Evolutionary conservation across 2,797 vertebrate genomes (phyloP).

Genomic region (Syngnathus acus): DNA sequence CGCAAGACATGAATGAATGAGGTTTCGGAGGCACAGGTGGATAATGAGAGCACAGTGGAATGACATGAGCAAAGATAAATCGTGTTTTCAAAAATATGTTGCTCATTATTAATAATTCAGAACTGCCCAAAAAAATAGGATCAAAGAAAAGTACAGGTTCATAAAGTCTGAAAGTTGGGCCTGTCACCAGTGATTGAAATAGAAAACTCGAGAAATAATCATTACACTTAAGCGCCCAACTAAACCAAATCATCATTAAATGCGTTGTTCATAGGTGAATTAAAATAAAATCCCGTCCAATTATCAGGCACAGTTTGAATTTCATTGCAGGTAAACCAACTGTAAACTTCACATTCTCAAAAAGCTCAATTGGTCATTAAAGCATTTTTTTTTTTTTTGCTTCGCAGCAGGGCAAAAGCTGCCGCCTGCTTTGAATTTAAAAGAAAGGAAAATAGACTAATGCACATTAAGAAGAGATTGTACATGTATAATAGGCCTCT

Average conservation of each 20-base stretch:
- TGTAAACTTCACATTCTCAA: neutral
- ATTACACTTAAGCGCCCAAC: neutral
- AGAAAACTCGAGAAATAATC: too few species aligned
- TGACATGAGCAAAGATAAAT: neutral
- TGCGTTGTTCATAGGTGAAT: neutral
- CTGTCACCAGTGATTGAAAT: neutral
- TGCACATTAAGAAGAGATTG: neutral
- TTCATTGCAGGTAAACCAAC: neutral
- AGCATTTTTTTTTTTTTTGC: neutral
- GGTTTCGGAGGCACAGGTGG: neutral
- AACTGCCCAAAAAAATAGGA: neutral
- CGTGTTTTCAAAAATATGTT: neutral
- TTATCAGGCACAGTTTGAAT: neutral
- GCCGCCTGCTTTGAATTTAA: neutral
- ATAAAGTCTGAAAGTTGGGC: neutral
- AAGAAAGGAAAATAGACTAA: neutral
- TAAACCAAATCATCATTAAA: neutral
- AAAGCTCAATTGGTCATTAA: neutral
- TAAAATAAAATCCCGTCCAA: neutral
- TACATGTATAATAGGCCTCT: neutral
- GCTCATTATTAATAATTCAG: neutral
- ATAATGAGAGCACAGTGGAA: slow-evolving; percentile 1
- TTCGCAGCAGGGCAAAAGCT: neutral
- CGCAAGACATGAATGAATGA: neutral
- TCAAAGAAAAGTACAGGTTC: neutral